A percentile compares a stretch with the other conserved stretches of the same genome.
These are phyloP conservation scores for Syngnathus typhle DNA, from an alignment of 2,113 vertebrate genomes.

Conservation along the genomic window DNA sequence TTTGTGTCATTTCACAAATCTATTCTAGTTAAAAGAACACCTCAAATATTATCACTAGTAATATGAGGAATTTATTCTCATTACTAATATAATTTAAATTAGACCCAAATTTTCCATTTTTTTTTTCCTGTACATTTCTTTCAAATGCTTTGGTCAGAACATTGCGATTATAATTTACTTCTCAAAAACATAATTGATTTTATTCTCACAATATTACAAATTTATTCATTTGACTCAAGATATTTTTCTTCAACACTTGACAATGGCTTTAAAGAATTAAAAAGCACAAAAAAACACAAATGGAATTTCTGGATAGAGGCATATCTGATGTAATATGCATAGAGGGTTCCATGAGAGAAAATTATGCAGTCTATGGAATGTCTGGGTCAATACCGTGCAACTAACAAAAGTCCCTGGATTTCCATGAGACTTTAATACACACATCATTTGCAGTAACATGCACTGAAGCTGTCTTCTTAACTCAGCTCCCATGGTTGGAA, in stretches of 20 bases:
- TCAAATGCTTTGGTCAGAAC: too few relatives aligned
- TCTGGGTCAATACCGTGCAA: conserved; percentile 38
- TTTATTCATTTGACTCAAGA: not conserved
- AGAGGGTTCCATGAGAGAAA: conserved; percentile 24
- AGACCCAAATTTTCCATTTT: too few relatives aligned
- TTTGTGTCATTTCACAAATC: too few relatives aligned
- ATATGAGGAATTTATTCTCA: too few relatives aligned
- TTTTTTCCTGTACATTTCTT: too few relatives aligned
- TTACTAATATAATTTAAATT: too few relatives aligned
- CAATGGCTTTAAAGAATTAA: not conserved
- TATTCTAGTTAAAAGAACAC: too few relatives aligned
- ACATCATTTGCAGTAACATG: conserved; percentile 40
- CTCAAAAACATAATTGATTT: too few relatives aligned
- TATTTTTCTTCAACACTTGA: conserved; percentile 1
- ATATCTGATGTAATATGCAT: conserved; percentile 28
- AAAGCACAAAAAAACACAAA: conserved; percentile 36
- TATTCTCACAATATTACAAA: not conserved
- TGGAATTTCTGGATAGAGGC: conserved; percentile 17
- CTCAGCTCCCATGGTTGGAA: conserved; percentile 44
- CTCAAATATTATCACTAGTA: too few relatives aligned
- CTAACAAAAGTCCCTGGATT: conserved; percentile 28
- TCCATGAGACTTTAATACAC: conserved; percentile 30
- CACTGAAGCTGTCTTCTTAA: conserved; percentile 41
- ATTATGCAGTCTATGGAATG: conserved; percentile 32
- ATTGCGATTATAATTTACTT: too few relatives aligned